Evolutionary conservation across 1,140 invertebrate genomes (phyloP).

Genomic region (Oedothorax gibbosus): DNA sequence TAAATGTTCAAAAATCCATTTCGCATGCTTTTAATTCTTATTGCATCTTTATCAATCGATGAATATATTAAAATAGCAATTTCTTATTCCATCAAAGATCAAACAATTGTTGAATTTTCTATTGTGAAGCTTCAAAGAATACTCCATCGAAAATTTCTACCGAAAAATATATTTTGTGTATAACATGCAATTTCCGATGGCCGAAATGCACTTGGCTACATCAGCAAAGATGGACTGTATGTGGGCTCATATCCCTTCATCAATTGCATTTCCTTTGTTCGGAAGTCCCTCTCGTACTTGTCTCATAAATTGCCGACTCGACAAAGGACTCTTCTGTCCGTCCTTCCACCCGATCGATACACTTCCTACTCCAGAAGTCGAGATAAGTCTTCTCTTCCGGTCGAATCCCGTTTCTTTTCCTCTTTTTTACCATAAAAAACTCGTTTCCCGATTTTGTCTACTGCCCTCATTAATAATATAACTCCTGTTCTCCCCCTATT

Average conservation of each 20-base stretch:
- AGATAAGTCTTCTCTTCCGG: conserved; percentile 16
- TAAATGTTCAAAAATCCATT: too few species aligned
- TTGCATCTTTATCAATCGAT: too few species aligned
- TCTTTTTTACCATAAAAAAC: not conserved
- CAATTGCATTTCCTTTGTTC: conserved; percentile 20
- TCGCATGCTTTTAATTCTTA: too few species aligned
- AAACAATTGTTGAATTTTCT: too few species aligned
- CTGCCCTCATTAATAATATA: conserved; percentile 26
- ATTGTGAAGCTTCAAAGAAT: too few species aligned
- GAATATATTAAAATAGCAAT: too few species aligned
- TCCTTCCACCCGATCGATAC: not conserved
- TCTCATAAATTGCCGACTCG: conserved; percentile 2
- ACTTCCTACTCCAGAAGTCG: not conserved
- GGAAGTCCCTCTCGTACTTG: not conserved
- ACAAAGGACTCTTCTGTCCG: conserved; percentile 4
- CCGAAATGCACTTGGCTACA: too few species aligned
- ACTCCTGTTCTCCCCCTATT: not conserved
- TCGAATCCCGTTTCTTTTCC: not conserved
- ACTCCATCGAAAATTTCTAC: too few species aligned
- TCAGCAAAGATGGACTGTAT: too few species aligned
- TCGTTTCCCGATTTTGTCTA: conserved; percentile 11
- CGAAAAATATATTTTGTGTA: too few species aligned
- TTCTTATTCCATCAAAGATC: too few species aligned
- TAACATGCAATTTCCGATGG: too few species aligned
- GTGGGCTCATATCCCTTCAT: conserved; percentile 2